Conservation (phyloP, 2,888 invertebrate genomes). For the Leptopilina myrica region DNA sequence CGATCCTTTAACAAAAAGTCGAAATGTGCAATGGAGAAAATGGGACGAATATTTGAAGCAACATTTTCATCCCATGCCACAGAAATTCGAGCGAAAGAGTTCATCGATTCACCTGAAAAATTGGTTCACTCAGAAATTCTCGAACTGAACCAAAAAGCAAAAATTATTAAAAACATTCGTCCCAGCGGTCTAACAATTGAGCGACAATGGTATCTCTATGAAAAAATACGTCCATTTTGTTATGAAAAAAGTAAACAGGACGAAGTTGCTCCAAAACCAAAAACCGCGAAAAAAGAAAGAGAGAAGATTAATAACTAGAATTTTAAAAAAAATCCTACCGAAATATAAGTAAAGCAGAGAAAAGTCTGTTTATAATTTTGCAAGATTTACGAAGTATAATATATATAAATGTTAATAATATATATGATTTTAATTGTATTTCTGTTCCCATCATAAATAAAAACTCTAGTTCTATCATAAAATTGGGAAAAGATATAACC, state of each 20-base stretch:
- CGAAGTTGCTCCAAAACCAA: constrained; percentile 1
- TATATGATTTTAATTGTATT: too few relatives aligned
- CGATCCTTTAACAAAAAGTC: neutral
- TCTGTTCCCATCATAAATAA: too few relatives aligned
- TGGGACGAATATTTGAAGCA: constrained; percentile 41
- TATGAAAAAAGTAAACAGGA: neutral
- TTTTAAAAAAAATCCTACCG: too few relatives aligned
- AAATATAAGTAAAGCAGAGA: too few relatives aligned
- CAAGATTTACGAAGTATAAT: too few relatives aligned
- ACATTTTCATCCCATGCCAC: constrained; percentile 11
- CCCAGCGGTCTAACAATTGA: constrained; percentile 9
- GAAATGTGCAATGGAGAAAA: constrained; percentile 25
- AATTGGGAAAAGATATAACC: too few relatives aligned
- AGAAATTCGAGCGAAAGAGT: neutral
- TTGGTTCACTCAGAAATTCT: neutral
- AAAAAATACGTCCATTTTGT: constrained; percentile 15
- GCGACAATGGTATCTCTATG: constrained; percentile 14
- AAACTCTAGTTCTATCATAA: too few relatives aligned
- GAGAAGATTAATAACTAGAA: too few relatives aligned
- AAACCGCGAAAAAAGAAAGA: neutral
- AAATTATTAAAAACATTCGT: neutral
- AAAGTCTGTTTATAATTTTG: too few relatives aligned
- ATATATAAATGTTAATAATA: too few relatives aligned
- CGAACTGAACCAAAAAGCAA: neutral
- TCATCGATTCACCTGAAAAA: neutral